Percentiles rank a stretch among this genome's conserved stretches.
These are phyloP conservation scores for Helicoverpa zea DNA, from an alignment of 1,140 invertebrate genomes.

Conservation along the genomic window DNA sequence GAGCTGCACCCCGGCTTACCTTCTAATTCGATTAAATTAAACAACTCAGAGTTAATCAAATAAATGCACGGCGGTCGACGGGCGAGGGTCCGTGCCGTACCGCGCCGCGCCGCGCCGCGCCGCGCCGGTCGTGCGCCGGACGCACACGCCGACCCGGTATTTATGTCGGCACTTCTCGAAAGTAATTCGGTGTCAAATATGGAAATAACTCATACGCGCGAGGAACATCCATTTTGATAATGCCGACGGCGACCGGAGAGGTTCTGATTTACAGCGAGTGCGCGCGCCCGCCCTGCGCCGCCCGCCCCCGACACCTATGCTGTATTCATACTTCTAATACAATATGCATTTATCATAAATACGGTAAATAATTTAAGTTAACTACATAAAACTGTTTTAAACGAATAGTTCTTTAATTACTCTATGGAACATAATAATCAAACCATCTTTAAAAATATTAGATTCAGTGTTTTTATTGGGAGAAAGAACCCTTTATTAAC, in stretches of 20 bases:
- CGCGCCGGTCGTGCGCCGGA: slow-evolving; percentile 61
- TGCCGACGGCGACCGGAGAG: slow-evolving; percentile 81
- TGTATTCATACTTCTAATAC: not conserved
- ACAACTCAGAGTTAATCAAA: slow-evolving; percentile 87
- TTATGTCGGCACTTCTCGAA: slow-evolving; percentile 86
- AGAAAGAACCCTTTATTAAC: too few species aligned
- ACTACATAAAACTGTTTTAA: too few species aligned
- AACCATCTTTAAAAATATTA: too few species aligned
- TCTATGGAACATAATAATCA: too few species aligned
- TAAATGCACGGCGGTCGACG: slow-evolving; percentile 83
- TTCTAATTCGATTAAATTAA: slow-evolving; percentile 87
- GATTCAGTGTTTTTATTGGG: too few species aligned
- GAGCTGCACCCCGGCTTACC: slow-evolving; percentile 73
- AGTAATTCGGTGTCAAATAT: slow-evolving; percentile 87
- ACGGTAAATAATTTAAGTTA: too few species aligned
- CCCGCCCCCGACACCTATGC: slow-evolving; percentile 2
- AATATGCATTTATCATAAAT: not conserved
- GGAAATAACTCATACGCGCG: slow-evolving; percentile 85
- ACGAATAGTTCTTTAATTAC: too few species aligned
- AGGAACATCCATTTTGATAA: slow-evolving; percentile 86
- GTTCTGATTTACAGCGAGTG: slow-evolving; percentile 77
- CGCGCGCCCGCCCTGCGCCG: slow-evolving; percentile 47
- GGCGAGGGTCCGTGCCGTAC: slow-evolving; percentile 58
- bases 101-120: slow-evolving; percentile 61
- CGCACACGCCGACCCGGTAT: slow-evolving; percentile 69